Evolutionary conservation across 1,140 invertebrate genomes (phyloP).

Genomic region (Euglossa dilemma): DNA sequence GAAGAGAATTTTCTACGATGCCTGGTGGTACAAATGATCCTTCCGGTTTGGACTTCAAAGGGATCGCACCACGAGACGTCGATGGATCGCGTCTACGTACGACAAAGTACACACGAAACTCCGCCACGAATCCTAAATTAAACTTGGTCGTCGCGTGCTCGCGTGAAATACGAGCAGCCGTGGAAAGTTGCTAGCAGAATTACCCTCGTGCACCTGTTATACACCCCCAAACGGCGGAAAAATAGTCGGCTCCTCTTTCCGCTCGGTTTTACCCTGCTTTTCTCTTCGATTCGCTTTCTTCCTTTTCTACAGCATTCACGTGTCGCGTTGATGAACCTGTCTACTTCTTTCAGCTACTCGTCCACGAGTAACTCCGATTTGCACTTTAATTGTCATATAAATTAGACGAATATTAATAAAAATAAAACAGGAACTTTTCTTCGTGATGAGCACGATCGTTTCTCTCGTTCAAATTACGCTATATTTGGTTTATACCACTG

Average conservation of each 20-base stretch:
- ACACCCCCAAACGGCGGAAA: neutral
- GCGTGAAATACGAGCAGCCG: constrained; percentile 38
- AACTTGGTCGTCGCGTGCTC: constrained; percentile 46
- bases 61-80: constrained; percentile 40
- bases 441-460: no score
- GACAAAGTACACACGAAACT: constrained; percentile 54
- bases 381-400: constrained; percentile 11
- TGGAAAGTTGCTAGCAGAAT: constrained; percentile 31
- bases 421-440: no score
- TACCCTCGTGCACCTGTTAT: constrained; percentile 28
- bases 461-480: no score
- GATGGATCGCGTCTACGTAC: constrained; percentile 49
- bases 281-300: neutral
- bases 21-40: constrained; percentile 53
- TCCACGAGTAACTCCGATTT: neutral
- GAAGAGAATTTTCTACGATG: constrained; percentile 16
- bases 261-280: no score
- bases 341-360: neutral
- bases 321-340: neutral
- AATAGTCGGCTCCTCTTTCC: constrained; percentile 9
- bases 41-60: constrained; percentile 64
- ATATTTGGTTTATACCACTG: no score
- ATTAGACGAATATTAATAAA: no score
- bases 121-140: constrained; percentile 55
- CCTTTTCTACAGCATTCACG: no score